Conservation (phyloP, 2,888 invertebrate genomes). For the Caenorhabditis doughertyi region DNA sequence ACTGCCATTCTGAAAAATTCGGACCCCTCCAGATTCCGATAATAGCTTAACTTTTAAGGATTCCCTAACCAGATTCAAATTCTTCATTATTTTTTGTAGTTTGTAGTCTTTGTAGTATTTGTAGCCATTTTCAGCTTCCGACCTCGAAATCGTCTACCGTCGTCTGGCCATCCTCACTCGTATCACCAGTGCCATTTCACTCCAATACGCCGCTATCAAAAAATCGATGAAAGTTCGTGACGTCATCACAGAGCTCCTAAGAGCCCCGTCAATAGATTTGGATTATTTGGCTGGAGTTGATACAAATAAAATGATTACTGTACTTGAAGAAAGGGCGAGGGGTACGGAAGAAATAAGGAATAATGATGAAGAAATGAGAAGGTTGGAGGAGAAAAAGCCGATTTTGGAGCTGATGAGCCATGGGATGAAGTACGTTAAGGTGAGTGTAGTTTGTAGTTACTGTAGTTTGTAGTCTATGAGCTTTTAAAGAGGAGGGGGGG, state of each 20-base stretch:
- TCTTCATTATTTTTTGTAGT: no score
- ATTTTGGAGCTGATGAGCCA: no score
- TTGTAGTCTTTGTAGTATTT: no score
- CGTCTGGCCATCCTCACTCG: slow-evolving; percentile 10
- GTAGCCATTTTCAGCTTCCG: slow-evolving; percentile 14
- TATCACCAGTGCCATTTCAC: slow-evolving; percentile 18
- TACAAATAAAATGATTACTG: not conserved
- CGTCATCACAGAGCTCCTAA: not conserved
- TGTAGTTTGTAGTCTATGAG: no score
- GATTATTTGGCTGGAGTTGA: not conserved
- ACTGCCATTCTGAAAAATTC: no score
- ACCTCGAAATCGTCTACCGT: not conserved
- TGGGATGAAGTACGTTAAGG: no score
- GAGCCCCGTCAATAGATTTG: not conserved
- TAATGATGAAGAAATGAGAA: not conserved
- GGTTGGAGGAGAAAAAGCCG: not conserved
- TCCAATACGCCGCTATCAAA: not conserved
- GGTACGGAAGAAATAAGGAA: not conserved
- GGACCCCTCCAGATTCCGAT: no score
- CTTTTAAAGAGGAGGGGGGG: no score
- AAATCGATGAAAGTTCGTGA: slow-evolving; percentile 6
- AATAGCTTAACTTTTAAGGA: no score
- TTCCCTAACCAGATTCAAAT: no score
- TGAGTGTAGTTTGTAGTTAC: no score
- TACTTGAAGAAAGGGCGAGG: not conserved